Evolutionary conservation across 2,797 vertebrate species (phyloP), one percentile per base, ranked within the genome.

Genomic region (Salmo trutta): DNA sequence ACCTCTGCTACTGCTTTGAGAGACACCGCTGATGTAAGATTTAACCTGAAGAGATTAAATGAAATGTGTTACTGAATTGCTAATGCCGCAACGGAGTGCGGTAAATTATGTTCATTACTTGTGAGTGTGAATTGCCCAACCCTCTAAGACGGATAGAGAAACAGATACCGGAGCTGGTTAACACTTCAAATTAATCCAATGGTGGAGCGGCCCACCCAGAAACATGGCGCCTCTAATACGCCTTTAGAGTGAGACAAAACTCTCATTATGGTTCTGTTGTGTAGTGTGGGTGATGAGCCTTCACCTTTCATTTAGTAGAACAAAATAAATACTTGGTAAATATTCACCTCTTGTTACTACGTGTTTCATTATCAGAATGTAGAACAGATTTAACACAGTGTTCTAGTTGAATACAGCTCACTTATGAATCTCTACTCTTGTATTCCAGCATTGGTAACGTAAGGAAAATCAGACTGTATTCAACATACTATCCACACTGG

Each of bases 11-110:
- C 69, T 80, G 77, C 71, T 79, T 77, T 76, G 80, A 83, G 72
- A 82, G 77, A 82, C 75, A 73, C 67, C 69, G 71, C 51, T 71
- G 88, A 87, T 82, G 88, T 80, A 77, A 65, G 82, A 87, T 91
- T 91, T 84, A 90, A 90, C 86, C 88, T 84, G 3, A 65, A 65
- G 36, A 68, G 36, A 76, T 66, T 71, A 87, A 91, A 91, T 88
- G 75, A 90, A 91, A 89, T 89, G 81, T 91, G 85, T 75, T 84
- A 91, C 82, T 93, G 87, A 89, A 90, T 91, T 86, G 86, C 80
- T 87, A 90, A 91, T 86, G 77, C 71, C 79, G 83, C 86, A 85
- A 59, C 85, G 62, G 78, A 83, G 86, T 87, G 59, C 91, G 89
- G 81, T 71, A 79, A 88, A 86, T 91, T 86, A 89, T 90, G 91